Evolutionary conservation across 2,797 vertebrate genomes (phyloP).

Genomic region (Meriones psammophilus): DNA sequence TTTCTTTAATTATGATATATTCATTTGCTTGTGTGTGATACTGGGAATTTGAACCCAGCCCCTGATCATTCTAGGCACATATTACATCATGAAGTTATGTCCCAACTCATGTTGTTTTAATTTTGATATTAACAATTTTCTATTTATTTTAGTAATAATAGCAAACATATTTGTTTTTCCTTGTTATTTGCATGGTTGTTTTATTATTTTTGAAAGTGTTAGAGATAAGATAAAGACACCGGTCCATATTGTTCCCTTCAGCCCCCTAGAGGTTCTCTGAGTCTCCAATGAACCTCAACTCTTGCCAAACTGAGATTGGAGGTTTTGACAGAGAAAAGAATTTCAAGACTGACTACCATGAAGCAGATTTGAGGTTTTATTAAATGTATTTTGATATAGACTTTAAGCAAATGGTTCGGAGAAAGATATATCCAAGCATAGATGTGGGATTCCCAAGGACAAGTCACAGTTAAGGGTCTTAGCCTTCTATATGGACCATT

Average conservation of each 20-base stretch:
- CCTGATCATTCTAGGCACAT: background rate
- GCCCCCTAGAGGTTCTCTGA: no score
- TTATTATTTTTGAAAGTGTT: conserved; percentile 5
- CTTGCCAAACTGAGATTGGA: background rate
- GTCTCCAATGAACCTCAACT: background rate
- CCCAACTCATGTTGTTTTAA: background rate
- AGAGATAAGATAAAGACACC: background rate
- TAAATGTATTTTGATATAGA: background rate
- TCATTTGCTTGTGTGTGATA: background rate
- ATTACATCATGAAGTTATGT: background rate
- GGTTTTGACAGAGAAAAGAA: background rate
- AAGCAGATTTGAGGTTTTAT: background rate
- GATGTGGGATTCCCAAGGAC: background rate
- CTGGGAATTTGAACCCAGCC: background rate
- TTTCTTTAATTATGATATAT: background rate
- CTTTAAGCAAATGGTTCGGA: background rate
- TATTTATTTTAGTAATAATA: background rate
- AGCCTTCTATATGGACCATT: background rate
- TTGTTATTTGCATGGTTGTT: background rate
- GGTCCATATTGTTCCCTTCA: background rate
- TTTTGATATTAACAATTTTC: background rate
- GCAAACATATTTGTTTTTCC: background rate
- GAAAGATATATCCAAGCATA: background rate
- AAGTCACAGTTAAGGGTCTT: background rate
- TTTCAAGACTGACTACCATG: background rate